A percentile compares a stretch with the other conserved stretches of the same genome.
phyloP scores from a whole-genome alignment of 2,888 invertebrate genomes.

The Agriopis marginaria region DNA sequence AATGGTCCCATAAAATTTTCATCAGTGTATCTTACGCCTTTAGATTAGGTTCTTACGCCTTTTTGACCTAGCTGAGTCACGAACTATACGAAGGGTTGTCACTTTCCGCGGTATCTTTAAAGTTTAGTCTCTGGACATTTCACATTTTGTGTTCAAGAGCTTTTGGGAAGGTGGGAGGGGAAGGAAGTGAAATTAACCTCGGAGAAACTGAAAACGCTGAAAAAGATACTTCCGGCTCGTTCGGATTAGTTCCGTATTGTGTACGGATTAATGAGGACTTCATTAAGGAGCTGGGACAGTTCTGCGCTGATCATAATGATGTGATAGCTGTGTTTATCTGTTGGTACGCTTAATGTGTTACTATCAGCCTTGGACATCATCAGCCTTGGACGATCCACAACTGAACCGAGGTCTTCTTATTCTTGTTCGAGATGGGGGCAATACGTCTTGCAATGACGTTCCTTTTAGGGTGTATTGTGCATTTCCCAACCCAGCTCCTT shows the following conservation, averaged over 20 bases:
- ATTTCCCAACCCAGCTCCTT: too few species aligned
- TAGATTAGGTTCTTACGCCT: neutral
- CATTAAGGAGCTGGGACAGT: conserved; percentile 11
- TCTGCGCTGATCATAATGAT: neutral
- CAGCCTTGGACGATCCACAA: too few species aligned
- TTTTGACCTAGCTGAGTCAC: neutral
- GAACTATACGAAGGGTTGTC: neutral
- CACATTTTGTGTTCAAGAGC: conserved; percentile 19
- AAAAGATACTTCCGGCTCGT: conserved; percentile 27
- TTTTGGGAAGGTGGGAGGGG: conserved; percentile 10
- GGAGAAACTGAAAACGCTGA: conserved; percentile 39
- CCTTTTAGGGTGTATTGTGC: too few species aligned
- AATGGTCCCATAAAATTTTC: too few species aligned
- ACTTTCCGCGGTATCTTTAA: neutral
- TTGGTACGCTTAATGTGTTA: neutral
- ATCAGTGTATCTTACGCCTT: too few species aligned
- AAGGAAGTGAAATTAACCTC: conserved; percentile 39
- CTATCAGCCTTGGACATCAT: too few species aligned
- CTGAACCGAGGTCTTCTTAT: too few species aligned
- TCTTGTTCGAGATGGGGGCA: too few species aligned
- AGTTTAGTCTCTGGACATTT: neutral
- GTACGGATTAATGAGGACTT: conserved; percentile 16
- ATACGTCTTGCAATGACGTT: too few species aligned
- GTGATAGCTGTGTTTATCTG: neutral
- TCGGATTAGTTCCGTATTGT: conserved; percentile 19